Percentiles rank a stretch among this genome's conserved stretches.
phyloP scores from a whole-genome alignment of 2,888 invertebrate species.

The Psylliodes chrysocephalus region DNA sequence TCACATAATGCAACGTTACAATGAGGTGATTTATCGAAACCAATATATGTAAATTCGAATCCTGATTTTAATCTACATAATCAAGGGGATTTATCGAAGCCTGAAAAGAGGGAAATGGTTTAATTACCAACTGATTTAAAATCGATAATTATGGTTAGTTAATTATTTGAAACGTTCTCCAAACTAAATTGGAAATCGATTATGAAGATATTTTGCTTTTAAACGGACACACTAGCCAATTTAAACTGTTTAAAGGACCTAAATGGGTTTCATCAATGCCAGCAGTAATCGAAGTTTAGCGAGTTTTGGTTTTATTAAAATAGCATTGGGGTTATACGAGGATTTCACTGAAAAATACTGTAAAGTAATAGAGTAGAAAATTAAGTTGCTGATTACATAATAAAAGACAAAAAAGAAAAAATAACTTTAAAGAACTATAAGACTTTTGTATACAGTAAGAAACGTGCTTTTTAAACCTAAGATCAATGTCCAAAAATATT shows the following conservation, averaged over 20 bases:
- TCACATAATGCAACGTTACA: conserved; percentile 27
- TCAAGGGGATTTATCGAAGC: conserved; percentile 41
- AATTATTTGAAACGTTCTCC: conserved; percentile 32
- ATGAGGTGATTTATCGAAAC: conserved; percentile 24
- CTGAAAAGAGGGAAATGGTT: conserved; percentile 39
- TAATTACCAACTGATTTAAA: conserved; percentile 42
- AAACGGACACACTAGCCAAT: conserved; percentile 13
- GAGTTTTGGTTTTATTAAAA: too few relatives aligned
- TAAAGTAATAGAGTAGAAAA: too few relatives aligned
- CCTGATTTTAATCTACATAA: conserved; percentile 35
- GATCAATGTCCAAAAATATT: too few relatives aligned
- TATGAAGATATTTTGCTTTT: conserved; percentile 27
- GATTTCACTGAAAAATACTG: too few relatives aligned
- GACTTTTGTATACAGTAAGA: too few relatives aligned
- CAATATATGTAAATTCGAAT: conserved; percentile 30
- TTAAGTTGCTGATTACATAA: too few relatives aligned
- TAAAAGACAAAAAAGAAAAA: too few relatives aligned
- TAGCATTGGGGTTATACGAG: too few relatives aligned
- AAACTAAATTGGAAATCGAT: conserved; percentile 35
- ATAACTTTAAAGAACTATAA: too few relatives aligned
- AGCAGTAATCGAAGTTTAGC: too few relatives aligned
- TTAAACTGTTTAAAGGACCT: conserved; percentile 10
- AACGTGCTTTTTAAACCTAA: too few relatives aligned
- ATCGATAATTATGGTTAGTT: conserved; percentile 40
- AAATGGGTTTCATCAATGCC: not conserved